Base-by-base conservation (phyloP, 2,797 vertebrate species). In the Numenius phaeopus region DNA sequence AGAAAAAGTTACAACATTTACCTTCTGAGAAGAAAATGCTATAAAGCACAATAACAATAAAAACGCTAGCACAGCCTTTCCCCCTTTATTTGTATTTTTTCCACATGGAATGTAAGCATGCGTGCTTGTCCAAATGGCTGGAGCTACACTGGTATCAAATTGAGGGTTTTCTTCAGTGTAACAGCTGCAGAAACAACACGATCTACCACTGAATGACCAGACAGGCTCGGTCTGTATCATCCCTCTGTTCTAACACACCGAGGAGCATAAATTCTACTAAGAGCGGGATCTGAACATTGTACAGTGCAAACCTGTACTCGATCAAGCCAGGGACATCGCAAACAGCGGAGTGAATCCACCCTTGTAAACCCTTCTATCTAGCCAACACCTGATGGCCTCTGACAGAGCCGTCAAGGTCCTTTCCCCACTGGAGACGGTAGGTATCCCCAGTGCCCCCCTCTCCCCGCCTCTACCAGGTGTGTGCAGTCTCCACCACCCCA, bases 291-390 rank as follows among this genome's bases (percentile, higher is more conserved):
- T 97, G 97, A 97, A 97, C 82, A 97, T 94, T 96, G 94, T 67
- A 94, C 77, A 66, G 46, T 7, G 44, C 89, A 93, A 90, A 88
- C 93, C 83, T 64, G 83, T 72, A 49, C 52, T 64, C 81, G 96
- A 97, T 97, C 97, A 96, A 97, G 97, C 98, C 97, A 97, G 94
- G 98, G 98, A 98, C 97, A 98, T 98, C 98, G 96, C 71, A 69
- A 72, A 78, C 4, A 62, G 89, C 32, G 39, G 65, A 80, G 87
- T 59, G 94, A 97, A 94, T 94, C 82, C 94, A 89, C 85, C 87
- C 59, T 47, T 1, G 42, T 75, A 90, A 97, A 90, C 94, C 87
- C 66, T 85, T 96, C 94, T 86, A 91, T 91, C 95, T 97, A 92
- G 52, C 59, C 94, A 82, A 85, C 75, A 50, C 37, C 87, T 23